Conservation (phyloP, 2,888 invertebrate species). For the Pediacus dermestoides region DNA sequence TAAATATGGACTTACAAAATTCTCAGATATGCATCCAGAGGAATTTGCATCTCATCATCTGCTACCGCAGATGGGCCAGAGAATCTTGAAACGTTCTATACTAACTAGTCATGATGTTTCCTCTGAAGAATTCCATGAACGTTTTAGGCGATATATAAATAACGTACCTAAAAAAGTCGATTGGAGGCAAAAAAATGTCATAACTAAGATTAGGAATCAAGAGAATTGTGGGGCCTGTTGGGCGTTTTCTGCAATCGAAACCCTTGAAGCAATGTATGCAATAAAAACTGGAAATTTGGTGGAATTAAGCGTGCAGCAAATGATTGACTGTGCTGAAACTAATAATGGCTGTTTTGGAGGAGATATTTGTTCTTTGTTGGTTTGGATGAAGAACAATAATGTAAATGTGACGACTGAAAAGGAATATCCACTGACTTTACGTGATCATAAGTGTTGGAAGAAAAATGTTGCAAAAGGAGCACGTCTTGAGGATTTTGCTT, state of each 20-base stretch:
- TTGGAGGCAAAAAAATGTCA: constrained; percentile 57
- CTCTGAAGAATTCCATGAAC: constrained; percentile 10
- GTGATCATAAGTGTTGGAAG: constrained; percentile 52
- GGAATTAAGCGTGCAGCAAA: constrained; percentile 71
- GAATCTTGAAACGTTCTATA: constrained; percentile 1
- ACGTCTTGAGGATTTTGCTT: constrained; percentile 56
- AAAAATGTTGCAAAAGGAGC: constrained; percentile 47
- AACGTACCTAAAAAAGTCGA: constrained; percentile 41
- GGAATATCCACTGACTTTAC: constrained; percentile 62
- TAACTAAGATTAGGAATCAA: constrained; percentile 69
- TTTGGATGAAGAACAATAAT: constrained; percentile 64
- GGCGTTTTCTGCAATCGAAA: constrained; percentile 77
- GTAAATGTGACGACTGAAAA: constrained; percentile 56
- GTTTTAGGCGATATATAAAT: constrained; percentile 2
- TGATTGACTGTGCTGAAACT: constrained; percentile 76
- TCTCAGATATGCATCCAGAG: constrained; percentile 57
- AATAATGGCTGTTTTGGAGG: constrained; percentile 78
- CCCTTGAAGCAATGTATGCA: constrained; percentile 73
- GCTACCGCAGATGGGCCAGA: constrained; percentile 40
- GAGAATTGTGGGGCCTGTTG: constrained; percentile 80
- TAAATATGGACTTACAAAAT: constrained; percentile 58
- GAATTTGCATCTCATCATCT: constrained; percentile 52
- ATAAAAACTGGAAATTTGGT: constrained; percentile 60
- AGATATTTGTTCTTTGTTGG: constrained; percentile 71
- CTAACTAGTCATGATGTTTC: constrained; percentile 12